Conservation (phyloP, 2,888 invertebrate species). For the Strigamia maritima region DNA sequence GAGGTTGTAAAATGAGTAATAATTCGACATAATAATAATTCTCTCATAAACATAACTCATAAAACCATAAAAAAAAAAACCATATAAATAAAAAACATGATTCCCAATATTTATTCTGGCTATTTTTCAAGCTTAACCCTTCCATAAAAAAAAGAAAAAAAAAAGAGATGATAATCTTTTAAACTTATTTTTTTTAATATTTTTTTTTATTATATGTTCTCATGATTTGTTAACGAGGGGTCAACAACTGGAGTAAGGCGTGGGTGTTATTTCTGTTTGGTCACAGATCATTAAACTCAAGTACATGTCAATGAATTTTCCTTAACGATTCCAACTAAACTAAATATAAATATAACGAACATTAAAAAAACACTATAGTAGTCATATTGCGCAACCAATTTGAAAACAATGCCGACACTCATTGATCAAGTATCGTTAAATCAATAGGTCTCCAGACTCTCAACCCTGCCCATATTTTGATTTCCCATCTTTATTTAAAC, state of each 20-base stretch:
- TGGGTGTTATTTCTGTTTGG: not conserved
- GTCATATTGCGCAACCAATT: not conserved
- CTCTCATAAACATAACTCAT: too few relatives aligned
- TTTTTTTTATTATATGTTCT: not conserved
- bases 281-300: constrained; percentile 25
- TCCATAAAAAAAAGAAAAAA: not conserved
- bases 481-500: not conserved
- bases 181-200: not conserved
- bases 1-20: too few relatives aligned
- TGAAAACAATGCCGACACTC: too few relatives aligned
- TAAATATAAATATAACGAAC: not conserved
- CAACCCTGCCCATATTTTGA: too few relatives aligned
- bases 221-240: constrained; percentile 17
- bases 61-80: too few relatives aligned
- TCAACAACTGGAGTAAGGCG: constrained; percentile 24
- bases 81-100: too few relatives aligned
- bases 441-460: too few relatives aligned
- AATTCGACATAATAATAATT: too few relatives aligned
- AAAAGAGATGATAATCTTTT: not conserved
- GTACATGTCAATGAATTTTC: constrained; percentile 17
- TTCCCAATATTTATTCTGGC: too few relatives aligned
- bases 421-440: too few relatives aligned
- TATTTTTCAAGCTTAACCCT: not conserved
- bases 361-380: too few relatives aligned
- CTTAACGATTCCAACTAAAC: not conserved